Conservation (phyloP, 37 sponge, comb jelly and placozoan genomes). For the Tethya wilhelma region DNA sequence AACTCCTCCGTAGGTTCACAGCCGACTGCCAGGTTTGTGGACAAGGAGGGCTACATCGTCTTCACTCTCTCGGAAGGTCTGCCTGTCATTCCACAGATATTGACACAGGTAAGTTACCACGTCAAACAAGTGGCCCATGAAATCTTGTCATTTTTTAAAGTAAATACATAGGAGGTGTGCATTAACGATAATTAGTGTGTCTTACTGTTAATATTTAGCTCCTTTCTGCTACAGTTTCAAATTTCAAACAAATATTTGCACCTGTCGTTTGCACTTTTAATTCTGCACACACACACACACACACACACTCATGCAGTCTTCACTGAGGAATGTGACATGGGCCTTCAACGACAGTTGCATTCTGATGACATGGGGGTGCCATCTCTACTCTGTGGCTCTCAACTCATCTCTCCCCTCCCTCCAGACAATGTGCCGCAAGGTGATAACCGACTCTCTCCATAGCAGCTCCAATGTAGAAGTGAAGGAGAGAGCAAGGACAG, state of each 20-base stretch:
- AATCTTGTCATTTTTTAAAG: background rate
- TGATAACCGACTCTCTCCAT: background rate
- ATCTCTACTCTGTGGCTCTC: slow-evolving; percentile 16
- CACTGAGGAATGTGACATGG: slow-evolving; percentile 1
- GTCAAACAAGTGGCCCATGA: too few relatives aligned
- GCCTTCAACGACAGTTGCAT: slow-evolving; percentile 7
- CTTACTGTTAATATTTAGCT: too few relatives aligned
- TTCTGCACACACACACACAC: background rate
- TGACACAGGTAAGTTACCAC: background rate
- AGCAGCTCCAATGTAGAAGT: too few relatives aligned
- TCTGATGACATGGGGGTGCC: background rate
- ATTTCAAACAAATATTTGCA: too few relatives aligned
- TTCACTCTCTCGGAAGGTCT: slow-evolving; percentile 7
- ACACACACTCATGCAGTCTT: background rate
- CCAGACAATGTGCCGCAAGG: slow-evolving; percentile 2
- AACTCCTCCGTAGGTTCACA: too few relatives aligned
- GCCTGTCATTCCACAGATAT: background rate
- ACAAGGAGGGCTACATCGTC: slow-evolving; percentile 2
- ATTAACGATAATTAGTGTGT: too few relatives aligned
- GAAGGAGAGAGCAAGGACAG: background rate
- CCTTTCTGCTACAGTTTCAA: too few relatives aligned
- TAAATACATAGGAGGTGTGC: too few relatives aligned
- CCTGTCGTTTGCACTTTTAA: too few relatives aligned
- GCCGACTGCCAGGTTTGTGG: slow-evolving; percentile 6
- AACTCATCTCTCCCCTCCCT: slow-evolving; percentile 20